Base-by-base conservation (phyloP, 2,797 vertebrate species). In the Pyrocephalus nanus region DNA sequence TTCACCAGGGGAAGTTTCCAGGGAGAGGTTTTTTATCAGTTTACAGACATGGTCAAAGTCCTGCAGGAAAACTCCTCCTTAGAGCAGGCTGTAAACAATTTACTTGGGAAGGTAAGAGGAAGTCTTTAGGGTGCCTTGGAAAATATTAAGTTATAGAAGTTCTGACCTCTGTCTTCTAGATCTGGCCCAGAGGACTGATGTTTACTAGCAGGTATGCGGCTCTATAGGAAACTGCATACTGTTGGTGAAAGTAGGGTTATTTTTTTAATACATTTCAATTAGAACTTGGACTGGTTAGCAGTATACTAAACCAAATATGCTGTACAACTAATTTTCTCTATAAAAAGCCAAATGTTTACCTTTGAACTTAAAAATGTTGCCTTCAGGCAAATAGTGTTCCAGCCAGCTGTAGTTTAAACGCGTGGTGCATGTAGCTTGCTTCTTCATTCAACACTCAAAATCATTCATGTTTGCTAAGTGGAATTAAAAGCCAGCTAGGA, bases 311-410 rank as follows among this genome's bases (percentile, higher is more conserved):
- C 94, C 76, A 96, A 96, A 81, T 87, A 83, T 64, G 66, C 80
- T 88, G 84, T 93, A 86, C 86, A 66, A 92, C 86, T 95, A 90
- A 95, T 96, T 96, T 94, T 91, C 95, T 86, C 95, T 94, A 81
- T 94, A 96, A 95, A 96, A 95, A 30, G 8, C 71, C 80, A 93
- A 96, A 95, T 86, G 92, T 95, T 95, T 97, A 95, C 84, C 95
- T 97, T 96, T 97, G 89, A 96, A 96, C 95, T 97, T 94, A 84
- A 91, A 96, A 95, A 96, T 55, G 88, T 89, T 97, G 94, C 95
- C 96, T 94, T 85, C 92, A 71, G 94, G 94, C 95, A 64, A 96
- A 78, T 61, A 21, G 40, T 71, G 62, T 91, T 94, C 89, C 80
- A 94, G 87, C 86, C 92, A 96, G 87, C 92, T 93, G 94, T 95